Percentiles rank a stretch among this genome's conserved stretches.
phyloP scores from a whole-genome alignment of 2,113 vertebrate species.

The Noturus placidus region DNA sequence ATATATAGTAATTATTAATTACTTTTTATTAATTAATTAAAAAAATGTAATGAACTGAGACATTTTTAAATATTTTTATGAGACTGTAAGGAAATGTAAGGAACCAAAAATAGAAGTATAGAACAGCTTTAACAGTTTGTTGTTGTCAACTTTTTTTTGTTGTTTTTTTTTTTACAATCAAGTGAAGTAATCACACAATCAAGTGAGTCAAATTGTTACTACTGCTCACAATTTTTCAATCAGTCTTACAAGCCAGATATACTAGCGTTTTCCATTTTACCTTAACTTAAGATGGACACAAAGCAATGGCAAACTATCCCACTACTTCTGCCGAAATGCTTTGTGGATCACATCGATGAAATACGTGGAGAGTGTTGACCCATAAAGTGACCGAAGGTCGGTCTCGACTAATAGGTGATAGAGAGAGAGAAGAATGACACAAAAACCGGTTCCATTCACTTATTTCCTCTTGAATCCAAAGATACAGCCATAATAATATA shows the following conservation, averaged over 20 bases:
- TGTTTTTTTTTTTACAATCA: background rate
- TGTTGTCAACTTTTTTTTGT: background rate
- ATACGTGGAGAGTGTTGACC: too few relatives aligned
- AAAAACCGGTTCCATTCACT: background rate
- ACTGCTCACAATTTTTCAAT: background rate
- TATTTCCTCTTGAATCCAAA: background rate
- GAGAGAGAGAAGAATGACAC: too few relatives aligned
- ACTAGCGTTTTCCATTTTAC: background rate
- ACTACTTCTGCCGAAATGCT: too few relatives aligned
- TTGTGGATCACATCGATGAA: too few relatives aligned
- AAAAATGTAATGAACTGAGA: background rate
- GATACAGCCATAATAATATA: background rate
- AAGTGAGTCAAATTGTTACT: background rate
- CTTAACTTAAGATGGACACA: background rate
- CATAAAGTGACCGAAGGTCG: too few relatives aligned
- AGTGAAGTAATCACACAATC: background rate
- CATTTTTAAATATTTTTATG: background rate
- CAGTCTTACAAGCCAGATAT: background rate
- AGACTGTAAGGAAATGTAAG: background rate
- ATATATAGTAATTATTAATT: background rate
- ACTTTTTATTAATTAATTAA: too few relatives aligned
- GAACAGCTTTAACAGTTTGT: background rate
- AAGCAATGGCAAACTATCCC: too few relatives aligned
- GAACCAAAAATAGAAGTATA: background rate
- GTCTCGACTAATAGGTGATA: too few relatives aligned